These are phyloP conservation scores for Mungos mungo DNA, from an alignment of 2,113 vertebrate genomes.

Conservation along the genomic window DNA sequence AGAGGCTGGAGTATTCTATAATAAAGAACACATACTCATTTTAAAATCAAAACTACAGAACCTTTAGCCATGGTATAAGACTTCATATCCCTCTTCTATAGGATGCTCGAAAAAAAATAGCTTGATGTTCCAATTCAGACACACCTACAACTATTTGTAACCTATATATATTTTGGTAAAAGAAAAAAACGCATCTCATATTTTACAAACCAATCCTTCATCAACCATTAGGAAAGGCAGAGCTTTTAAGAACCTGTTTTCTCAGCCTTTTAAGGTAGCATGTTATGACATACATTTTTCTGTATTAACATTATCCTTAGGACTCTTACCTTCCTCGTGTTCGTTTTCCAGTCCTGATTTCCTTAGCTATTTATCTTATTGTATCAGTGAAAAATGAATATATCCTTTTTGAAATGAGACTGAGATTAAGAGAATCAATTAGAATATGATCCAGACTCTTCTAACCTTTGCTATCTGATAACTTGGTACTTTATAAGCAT, in stretches of 20 bases:
- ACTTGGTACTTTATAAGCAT: background rate
- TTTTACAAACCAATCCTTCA: background rate
- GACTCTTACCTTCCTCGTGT: background rate
- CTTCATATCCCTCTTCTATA: background rate
- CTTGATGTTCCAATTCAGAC: background rate
- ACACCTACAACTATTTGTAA: background rate
- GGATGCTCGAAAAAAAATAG: background rate
- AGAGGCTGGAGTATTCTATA: background rate
- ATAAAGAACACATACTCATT: background rate
- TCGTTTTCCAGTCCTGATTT: constrained; percentile 2
- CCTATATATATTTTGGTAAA: background rate
- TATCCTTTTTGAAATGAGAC: background rate
- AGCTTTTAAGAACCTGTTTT: background rate
- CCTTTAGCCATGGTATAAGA: background rate
- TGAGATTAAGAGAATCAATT: constrained; percentile 29
- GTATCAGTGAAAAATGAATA: background rate
- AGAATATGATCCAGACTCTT: constrained; percentile 9
- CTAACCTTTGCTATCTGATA: background rate
- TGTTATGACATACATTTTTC: background rate
- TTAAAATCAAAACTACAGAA: constrained; percentile 31
- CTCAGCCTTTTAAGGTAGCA: background rate
- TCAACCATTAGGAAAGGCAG: background rate
- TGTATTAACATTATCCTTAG: background rate
- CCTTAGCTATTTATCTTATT: constrained; percentile 12
- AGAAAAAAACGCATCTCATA: background rate